Evolutionary conservation across 2,113 vertebrate species (phyloP).

Genomic region (Myanophis thanlyinensis): DNA sequence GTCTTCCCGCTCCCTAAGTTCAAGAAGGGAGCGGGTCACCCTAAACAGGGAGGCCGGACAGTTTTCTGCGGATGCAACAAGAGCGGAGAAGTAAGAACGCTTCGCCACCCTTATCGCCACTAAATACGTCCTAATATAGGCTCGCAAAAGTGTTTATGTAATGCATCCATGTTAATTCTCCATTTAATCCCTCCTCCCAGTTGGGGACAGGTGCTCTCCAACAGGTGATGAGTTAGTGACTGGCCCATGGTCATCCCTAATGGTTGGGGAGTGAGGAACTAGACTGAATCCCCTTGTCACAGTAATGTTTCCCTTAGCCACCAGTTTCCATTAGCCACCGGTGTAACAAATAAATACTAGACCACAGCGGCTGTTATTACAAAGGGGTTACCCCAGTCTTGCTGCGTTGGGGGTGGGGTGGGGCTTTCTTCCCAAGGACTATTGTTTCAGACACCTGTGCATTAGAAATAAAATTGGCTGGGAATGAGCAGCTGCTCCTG

Average conservation of each 20-base stretch:
- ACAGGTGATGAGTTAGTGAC: not conserved
- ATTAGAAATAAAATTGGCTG: not conserved
- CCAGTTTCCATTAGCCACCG: not conserved
- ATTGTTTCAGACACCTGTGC: not conserved
- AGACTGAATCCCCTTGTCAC: not conserved
- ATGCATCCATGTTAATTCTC: not conserved
- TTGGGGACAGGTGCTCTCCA: not conserved
- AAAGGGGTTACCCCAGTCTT: not conserved
- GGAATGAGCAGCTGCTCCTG: not conserved
- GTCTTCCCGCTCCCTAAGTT: no score
- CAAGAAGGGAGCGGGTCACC: no score
- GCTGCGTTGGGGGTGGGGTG: not conserved
- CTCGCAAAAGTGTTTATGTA: not conserved
- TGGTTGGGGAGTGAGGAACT: not conserved
- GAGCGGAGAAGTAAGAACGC: no score
- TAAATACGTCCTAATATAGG: no score
- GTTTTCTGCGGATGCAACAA: no score
- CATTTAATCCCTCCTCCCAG: not conserved
- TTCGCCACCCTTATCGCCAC: no score
- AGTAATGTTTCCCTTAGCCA: not conserved
- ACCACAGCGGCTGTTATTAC: not conserved
- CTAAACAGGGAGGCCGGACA: no score
- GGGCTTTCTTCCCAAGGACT: not conserved
- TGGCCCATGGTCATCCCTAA: not conserved
- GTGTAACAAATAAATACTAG: accelerated